Evolutionary conservation across 2,797 vertebrate species (phyloP).

Genomic region (Rhincodon typus): DNA sequence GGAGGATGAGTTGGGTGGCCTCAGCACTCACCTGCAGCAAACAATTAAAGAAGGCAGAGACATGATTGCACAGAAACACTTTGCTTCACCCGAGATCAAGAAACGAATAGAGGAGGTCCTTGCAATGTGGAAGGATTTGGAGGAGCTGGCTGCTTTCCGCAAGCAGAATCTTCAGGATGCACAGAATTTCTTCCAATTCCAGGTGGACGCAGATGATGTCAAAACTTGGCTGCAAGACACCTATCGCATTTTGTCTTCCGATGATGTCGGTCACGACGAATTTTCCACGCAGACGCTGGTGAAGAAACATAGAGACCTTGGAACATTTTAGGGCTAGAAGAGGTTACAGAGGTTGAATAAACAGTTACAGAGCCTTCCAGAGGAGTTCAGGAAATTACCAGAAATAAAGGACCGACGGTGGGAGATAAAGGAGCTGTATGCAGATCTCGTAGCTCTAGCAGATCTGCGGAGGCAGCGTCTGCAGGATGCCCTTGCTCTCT

Average conservation of each 20-base stretch:
- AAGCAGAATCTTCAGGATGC: constrained; percentile 77
- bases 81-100: constrained; percentile 62
- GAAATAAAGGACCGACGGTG: constrained; percentile 74
- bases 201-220: constrained; percentile 83
- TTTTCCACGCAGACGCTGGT: constrained; percentile 74
- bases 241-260: constrained; percentile 65
- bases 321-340: too few relatives aligned
- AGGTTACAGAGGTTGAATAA: too few relatives aligned
- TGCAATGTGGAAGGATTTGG: constrained; percentile 78
- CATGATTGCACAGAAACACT: constrained; percentile 70
- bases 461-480: constrained; percentile 74
- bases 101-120: constrained; percentile 63
- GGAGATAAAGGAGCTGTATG: constrained; percentile 70
- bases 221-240: constrained; percentile 75
- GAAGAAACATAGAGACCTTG: constrained; percentile 75
- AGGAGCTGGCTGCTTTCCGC: constrained; percentile 81
- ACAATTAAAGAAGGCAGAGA: constrained; percentile 64
- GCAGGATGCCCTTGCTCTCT: constrained; percentile 77
- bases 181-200: constrained; percentile 88
- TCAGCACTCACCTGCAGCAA: constrained; percentile 63
- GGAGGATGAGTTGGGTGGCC: constrained; percentile 80
- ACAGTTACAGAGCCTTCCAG: constrained; percentile 72
- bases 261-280: constrained; percentile 83
- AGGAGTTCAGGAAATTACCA: constrained; percentile 75
- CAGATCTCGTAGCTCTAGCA: constrained; percentile 72